phyloP scores from a whole-genome alignment of 2,888 invertebrate genomes.

The Gymnoscelis rufifasciata region DNA sequence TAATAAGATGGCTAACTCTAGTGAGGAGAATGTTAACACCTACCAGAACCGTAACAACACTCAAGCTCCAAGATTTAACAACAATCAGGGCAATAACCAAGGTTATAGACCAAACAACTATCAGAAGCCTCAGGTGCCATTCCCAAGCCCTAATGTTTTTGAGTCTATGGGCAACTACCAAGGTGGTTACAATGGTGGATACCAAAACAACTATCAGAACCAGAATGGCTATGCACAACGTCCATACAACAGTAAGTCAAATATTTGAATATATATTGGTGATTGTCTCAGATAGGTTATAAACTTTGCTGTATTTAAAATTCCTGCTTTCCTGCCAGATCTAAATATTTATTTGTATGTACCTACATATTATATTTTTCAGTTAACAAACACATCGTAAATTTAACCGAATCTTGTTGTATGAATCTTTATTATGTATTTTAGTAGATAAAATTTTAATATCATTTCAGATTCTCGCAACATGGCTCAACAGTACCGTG shows the following conservation, averaged over 20 bases:
- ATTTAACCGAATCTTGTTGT: too few relatives aligned
- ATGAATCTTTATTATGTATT: too few relatives aligned
- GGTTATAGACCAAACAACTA: slow-evolving; percentile 66
- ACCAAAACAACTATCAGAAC: slow-evolving; percentile 72
- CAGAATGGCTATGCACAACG: slow-evolving; percentile 72
- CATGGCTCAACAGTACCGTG: slow-evolving; percentile 65
- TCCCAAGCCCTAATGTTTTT: slow-evolving; percentile 79
- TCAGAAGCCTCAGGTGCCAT: slow-evolving; percentile 72
- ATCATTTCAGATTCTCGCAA: slow-evolving; percentile 53
- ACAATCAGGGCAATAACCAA: slow-evolving; percentile 62
- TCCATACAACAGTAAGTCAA: slow-evolving; percentile 61
- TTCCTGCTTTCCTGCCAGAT: too few relatives aligned
- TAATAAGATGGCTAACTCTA: slow-evolving; percentile 66
- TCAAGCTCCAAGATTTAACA: slow-evolving; percentile 73
- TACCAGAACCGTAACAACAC: slow-evolving; percentile 59
- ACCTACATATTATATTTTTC: too few relatives aligned
- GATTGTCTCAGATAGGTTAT: too few relatives aligned
- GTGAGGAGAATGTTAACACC: slow-evolving; percentile 51
- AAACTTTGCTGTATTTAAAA: too few relatives aligned
- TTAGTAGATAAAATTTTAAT: background rate
- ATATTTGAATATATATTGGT: background rate
- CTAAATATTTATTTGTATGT: too few relatives aligned
- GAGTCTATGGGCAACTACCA: slow-evolving; percentile 79
- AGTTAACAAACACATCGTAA: too few relatives aligned
- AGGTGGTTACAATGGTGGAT: slow-evolving; percentile 73